Base-by-base conservation (phyloP, 2,797 vertebrate genomes). In the Pseudochirops cupreus region DNA sequence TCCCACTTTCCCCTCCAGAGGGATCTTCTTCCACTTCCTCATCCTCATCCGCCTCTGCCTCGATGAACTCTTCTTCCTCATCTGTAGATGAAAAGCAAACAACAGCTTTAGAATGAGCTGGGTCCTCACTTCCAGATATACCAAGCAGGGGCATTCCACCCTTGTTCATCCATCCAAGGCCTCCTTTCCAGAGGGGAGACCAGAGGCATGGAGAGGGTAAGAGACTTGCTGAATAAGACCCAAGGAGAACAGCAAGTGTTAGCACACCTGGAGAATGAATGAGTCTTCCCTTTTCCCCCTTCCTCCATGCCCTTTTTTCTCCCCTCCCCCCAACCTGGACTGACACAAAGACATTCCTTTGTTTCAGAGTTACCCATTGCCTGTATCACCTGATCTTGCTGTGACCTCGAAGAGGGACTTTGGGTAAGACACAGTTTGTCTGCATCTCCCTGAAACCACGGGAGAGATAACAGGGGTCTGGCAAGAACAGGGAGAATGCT, bases 21-120 rank as follows among this genome's bases (percentile, higher is more conserved):
- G 58, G 93, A 7, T 67, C 87, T 0, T 97, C 87, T 0, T 98
- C 97, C 91, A 98, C 98, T 91, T 98, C 99, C 57, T 96, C 96
- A 5, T 97, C 97, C 89, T 98, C 74, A 46, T 87, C 98, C 59
- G 98, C 98, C 58, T 99, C 96, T 90, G 96, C 99, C 39, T 98
- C 98, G 3, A 96, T 97, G 0, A 98, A 98, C 7, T 99, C 99
- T 87, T 99, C 98, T 7, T 99, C 99, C 94, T 99, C 99, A 1
- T 98, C 99, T 99, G 96, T 57, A 58, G 91, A 21, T 18, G 39
- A 94, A 54, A 91, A 92, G 95, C 74, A 93, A 95, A 21, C 52
- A 29, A 14, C 2, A 24, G 56, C 58, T n/a, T 97, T 58, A 92
- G 56, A 56, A 62, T 33, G 56, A 91, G n/a, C 91, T 31, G 4